These are phyloP conservation scores for Phoebastria nigripes DNA, from an alignment of 2,797 vertebrate genomes.

Conservation along the genomic window DNA sequence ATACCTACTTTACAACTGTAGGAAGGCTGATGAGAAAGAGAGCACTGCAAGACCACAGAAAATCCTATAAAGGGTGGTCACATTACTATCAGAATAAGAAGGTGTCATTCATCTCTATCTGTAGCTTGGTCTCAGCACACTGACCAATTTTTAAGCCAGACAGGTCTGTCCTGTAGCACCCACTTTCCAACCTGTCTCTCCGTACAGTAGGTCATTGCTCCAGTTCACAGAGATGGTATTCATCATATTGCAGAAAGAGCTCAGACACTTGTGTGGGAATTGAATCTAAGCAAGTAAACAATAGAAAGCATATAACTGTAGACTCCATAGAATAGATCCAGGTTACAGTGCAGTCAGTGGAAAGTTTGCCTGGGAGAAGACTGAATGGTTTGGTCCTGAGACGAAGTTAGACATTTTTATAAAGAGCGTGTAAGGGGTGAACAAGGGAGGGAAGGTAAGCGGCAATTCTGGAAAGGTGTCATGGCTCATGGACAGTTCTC, in stretches of 20 bases:
- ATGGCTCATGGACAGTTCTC: background rate
- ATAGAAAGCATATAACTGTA: background rate
- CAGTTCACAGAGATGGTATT: background rate
- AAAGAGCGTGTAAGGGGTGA: background rate
- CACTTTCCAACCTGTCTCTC: background rate
- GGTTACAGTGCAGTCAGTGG: background rate
- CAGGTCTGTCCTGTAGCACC: background rate
- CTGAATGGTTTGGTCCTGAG: background rate
- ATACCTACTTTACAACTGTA: background rate
- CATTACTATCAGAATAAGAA: background rate
- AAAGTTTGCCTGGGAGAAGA: background rate
- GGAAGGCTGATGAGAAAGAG: background rate
- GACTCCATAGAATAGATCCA: background rate
- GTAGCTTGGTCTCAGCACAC: background rate
- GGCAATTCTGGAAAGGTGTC: background rate
- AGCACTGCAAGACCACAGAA: background rate
- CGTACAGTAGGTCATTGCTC: background rate
- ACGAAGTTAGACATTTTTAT: background rate
- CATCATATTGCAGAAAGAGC: background rate
- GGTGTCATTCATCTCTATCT: background rate
- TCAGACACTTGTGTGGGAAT: background rate
- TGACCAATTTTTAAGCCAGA: background rate
- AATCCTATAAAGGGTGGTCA: background rate
- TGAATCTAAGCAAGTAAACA: background rate
- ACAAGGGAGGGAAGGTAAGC: background rate